Base-by-base conservation (phyloP, 2,888 invertebrate species). In the Drosophila bunnanda region DNA sequence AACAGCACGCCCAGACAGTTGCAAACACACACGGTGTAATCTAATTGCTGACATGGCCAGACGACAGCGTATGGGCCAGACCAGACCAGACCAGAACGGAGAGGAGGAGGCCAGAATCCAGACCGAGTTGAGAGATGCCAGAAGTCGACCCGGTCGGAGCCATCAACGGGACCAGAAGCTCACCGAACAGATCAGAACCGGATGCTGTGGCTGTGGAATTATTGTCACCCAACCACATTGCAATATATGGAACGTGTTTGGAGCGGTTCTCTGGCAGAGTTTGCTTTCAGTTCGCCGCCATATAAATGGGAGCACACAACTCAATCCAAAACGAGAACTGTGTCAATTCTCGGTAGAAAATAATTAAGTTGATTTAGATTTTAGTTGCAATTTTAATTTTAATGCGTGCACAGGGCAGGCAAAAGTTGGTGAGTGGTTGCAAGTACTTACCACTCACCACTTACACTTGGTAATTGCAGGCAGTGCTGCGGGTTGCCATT, bases 1-100 rank as follows among this genome's bases (percentile, higher is more conserved):
- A 67, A 38, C 57, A 67, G 38, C 70, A 69, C 70, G 58, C 66
- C 65, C 55, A 44, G 44, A 71, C 69, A 46, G 55, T 54, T 32
- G 56, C 61, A 48, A 69, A 74, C 43, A 57, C 46, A 80, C 34
- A 50, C 67, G 56, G 50, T 30, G 60, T 69, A 67, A 87, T 79
- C 77, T 82, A 75, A 82, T 82, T 82, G 81, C 75, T 65, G 78
- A 66, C 65, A 76, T 70, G 53, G 64, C 58, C 67, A 59, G 69
- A 50, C 60, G 66, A 79, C 81, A 75, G 55, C 56, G 56, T 68
- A 54, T 66, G 74, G 74, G 48, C 59, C 57, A 56, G 56, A 34
- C 65, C 54, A 62, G 44, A 50, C 30, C 46, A 15, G 62, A 20
- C 56, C 30, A 22, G 58, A 56, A 38, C 43, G 46, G 25, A 34